Conservation (phyloP, 23 tunicate genomes). For the Botrylloides violaceus region DNA sequence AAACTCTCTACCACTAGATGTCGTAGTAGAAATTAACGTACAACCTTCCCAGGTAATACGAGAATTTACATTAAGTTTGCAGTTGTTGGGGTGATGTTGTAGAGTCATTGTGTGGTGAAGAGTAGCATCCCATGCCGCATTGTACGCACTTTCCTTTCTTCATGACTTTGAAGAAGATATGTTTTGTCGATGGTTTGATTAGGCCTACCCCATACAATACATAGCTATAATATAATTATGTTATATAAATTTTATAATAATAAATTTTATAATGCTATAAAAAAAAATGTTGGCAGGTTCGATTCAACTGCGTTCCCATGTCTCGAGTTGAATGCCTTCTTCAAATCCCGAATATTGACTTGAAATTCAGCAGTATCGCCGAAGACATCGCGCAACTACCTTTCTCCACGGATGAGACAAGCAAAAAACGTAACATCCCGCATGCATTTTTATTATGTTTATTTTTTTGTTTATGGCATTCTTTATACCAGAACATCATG, state of each 20-base stretch:
- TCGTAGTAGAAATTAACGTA: slow-evolving; percentile 68
- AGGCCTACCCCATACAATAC: no score
- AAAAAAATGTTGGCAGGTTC: slow-evolving; percentile 71
- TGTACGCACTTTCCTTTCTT: no score
- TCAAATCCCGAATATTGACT: slow-evolving; percentile 81
- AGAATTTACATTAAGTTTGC: slow-evolving; percentile 2
- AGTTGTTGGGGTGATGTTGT: no score
- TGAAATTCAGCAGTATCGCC: slow-evolving; percentile 62
- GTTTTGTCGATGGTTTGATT: no score
- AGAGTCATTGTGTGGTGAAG: no score
- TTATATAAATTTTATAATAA: no score
- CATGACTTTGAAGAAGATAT: no score
- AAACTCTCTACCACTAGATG: slow-evolving; percentile 90
- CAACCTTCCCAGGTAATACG: slow-evolving; percentile 60
- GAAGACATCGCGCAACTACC: background rate
- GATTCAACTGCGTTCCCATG: slow-evolving; percentile 88
- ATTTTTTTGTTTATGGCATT: no score
- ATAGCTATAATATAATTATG: no score
- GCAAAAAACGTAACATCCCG: background rate
- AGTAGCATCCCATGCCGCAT: no score
- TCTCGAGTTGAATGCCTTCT: slow-evolving; percentile 92
- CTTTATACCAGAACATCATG: background rate
- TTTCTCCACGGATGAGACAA: slow-evolving; percentile 8
- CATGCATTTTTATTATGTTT: no score
- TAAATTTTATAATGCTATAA: no score